Base-by-base conservation (phyloP, 2,888 invertebrate species). In the Liposcelis brunnea region DNA sequence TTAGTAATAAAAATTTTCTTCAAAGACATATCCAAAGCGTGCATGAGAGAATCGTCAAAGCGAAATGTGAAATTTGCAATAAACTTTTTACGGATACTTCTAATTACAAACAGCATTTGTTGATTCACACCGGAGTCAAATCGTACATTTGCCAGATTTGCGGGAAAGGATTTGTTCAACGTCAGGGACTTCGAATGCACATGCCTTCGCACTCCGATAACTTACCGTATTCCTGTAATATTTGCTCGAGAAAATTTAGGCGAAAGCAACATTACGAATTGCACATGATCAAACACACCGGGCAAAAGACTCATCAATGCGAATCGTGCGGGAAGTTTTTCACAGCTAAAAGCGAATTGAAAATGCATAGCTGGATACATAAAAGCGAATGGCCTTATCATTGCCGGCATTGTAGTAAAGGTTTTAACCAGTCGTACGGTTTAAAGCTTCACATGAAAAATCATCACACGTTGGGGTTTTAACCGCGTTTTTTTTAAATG, bases 1-100 rank as follows among this genome's bases (percentile, higher is more conserved):
- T 63, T 26, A 56, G 62, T 6, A n/a, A 40, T 43, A 59, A 60
- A 46, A 66, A 63, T 34, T 70, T 71, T 52, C 59, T 75, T 19
- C 63, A 63, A 15, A 62, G 72, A 0, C 75, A 75, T 58, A 55
- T 63, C 2, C 63, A 65, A 19, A 64, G 67, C 16, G 52, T 66
- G 42, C 75, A 75, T 59, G 54, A 57, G 2, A 55, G 40, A 11
- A 11, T 40, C 11, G 19, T 40, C 40, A 40, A 18, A 6, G 40
- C 40, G 6, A n/a, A 14, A 8, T 47, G 47, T 26, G 31, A 45
- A 10, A 35, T 26, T n/a, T 47, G 47, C 32, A 44, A 36, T n/a
- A 47, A 47, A 19, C 14, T 15, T 2, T 47, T 47, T 35, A n/a
- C 36, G 12, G 26, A 26, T 21, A 7, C 31, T 3, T 38, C 36